Evolutionary conservation across 2,113 vertebrate species (phyloP).

Genomic region (Calonectris borealis): DNA sequence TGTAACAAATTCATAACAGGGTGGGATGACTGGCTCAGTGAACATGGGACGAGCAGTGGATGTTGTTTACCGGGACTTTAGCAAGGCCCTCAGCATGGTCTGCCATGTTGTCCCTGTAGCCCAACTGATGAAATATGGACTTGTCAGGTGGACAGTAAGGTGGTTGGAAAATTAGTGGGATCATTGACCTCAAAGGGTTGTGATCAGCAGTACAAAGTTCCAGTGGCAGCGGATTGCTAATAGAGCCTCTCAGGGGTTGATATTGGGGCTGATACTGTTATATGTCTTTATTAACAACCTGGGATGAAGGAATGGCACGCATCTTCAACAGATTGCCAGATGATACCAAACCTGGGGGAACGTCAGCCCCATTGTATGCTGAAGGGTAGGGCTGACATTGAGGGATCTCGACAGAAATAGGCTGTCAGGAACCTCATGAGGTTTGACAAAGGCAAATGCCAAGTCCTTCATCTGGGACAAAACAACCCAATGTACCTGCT

Average conservation of each 20-base stretch:
- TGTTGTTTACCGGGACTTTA: not conserved
- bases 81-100: not conserved
- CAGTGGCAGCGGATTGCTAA: not conserved
- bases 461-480: not conserved
- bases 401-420: not conserved
- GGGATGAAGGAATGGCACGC: not conserved
- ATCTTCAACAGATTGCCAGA: not conserved
- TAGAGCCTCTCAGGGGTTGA: not conserved
- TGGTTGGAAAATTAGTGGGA: not conserved
- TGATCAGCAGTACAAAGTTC: not conserved
- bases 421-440: not conserved
- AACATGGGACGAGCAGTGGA: fast-evolving
- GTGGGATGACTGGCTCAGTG: not conserved
- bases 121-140: fast-evolving
- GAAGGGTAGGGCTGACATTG: not conserved
- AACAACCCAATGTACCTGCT: not conserved
- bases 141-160: not conserved
- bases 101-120: not conserved
- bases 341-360: not conserved
- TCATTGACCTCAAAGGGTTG: not conserved
- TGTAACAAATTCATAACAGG: fast-evolving
- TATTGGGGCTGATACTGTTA: not conserved
- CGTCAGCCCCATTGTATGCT: not conserved
- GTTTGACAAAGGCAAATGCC: not conserved
- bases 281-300: not conserved